Conservation (phyloP, 2,113 vertebrate species). For the Cryptomyrus ogoouensis region DNA sequence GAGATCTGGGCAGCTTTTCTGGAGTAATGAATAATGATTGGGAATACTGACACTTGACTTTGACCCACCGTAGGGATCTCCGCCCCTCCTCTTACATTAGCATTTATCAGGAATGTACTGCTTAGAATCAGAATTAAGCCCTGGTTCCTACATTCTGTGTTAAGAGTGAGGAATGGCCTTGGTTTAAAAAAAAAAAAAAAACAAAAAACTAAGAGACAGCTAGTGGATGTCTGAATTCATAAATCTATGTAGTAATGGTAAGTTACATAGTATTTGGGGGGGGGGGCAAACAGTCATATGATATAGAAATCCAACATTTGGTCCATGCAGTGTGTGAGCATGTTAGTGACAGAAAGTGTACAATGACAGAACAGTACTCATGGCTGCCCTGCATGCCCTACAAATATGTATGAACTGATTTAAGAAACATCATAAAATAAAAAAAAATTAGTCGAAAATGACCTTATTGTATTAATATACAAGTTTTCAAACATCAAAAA, state of each 20-base stretch:
- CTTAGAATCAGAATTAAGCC: neutral
- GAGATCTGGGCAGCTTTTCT: neutral
- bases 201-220: neutral
- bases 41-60: conserved; percentile 4
- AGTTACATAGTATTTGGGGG: neutral
- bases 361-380: neutral
- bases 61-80: neutral
- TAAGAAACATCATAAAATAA: neutral
- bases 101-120: neutral
- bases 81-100: neutral
- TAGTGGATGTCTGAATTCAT: neutral
- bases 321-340: neutral
- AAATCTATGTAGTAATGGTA: neutral
- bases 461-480: too few relatives aligned
- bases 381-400: neutral
- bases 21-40: neutral
- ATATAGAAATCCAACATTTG: neutral
- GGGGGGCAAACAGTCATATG: neutral
- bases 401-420: neutral
- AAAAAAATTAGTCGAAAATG: neutral
- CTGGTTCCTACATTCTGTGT: neutral
- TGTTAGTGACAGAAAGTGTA: neutral
- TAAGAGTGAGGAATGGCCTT: neutral
- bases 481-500: too few relatives aligned
- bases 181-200: neutral